Conservation (phyloP, 2,888 invertebrate species). For the Balanococcus diminutus region DNA sequence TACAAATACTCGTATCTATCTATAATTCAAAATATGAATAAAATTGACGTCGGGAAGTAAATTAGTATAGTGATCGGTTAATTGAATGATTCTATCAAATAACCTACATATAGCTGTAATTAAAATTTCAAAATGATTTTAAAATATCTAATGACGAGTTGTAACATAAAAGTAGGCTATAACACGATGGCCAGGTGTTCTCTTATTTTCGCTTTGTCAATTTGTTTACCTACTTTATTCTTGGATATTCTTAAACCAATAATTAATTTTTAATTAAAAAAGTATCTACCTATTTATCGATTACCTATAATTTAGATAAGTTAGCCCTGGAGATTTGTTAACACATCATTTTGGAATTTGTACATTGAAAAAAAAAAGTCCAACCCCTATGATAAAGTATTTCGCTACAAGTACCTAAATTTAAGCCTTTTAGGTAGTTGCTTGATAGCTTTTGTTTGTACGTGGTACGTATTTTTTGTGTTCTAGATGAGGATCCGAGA, state of each 20-base stretch:
- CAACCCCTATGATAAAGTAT: not conserved
- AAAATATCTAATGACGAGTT: not conserved
- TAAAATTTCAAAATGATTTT: not conserved
- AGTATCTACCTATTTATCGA: not conserved
- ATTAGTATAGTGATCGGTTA: not conserved
- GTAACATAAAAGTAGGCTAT: not conserved
- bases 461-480: constrained; percentile 49
- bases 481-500: constrained; percentile 42
- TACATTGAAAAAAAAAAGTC: not conserved
- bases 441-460: constrained; percentile 48
- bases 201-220: constrained; percentile 18
- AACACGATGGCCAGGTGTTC: constrained; percentile 10
- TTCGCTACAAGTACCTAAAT: not conserved
- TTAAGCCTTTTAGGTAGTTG: constrained; percentile 45
- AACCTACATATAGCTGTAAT: not conserved
- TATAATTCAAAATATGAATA: not conserved
- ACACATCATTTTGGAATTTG: not conserved
- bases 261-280: not conserved
- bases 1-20: not conserved
- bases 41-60: too few relatives aligned
- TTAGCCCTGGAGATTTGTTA: not conserved
- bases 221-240: not conserved
- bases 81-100: not conserved
- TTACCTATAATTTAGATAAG: not conserved
- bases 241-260: not conserved